Base-by-base conservation (phyloP, 1,140 invertebrate genomes). In the Tenebrio molitor region DNA sequence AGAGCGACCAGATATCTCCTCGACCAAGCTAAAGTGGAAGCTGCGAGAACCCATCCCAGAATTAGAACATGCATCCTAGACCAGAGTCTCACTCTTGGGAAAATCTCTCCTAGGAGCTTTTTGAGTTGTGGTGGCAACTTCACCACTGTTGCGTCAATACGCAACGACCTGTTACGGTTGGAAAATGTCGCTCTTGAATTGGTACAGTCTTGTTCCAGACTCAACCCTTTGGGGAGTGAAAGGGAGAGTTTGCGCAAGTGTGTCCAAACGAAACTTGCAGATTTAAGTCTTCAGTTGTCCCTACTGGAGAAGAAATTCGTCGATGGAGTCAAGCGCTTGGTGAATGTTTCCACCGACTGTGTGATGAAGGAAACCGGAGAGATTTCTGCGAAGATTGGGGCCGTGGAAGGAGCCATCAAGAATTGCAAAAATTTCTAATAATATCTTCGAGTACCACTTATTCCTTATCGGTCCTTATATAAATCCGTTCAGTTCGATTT, bases 391-490 rank as follows among this genome's bases (percentile, higher is more conserved):
- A 19, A 42, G 12, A 42, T 66, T 12, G 34, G 64, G 2, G 10
- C 17, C 10, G 33, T 66, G n/a, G 17, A 25, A 25, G 64, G 64
- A 10, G 23, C 64, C 25, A 19, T 66, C n/a, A 41, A 36, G 10
- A 42, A 66, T 44, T 66, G 64, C 42, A 42, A 66, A 65, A 39
- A 65, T 39, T 19, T 17, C 62, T 34, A 17, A 63, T 19, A 17
- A 19, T 10, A n/a, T 25, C 16, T 15, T n/a, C 34, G 1, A 5
- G 19, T 4, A 3, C 5, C 2, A 33, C 29, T 5, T 4, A 33
- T 33, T 33, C n/a, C n/a, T 33, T 33, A 33, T 33, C 29, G 4
- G 0, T 33, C 29, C 10, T 65, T 17, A 14, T 36, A 19, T 65
- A 16, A 15, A 65, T 39, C 34, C 1, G 17, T 12, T 65, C n/a